phyloP scores from a whole-genome alignment of 2,888 invertebrate genomes.

The Caenorhabditis sp. region DNA sequence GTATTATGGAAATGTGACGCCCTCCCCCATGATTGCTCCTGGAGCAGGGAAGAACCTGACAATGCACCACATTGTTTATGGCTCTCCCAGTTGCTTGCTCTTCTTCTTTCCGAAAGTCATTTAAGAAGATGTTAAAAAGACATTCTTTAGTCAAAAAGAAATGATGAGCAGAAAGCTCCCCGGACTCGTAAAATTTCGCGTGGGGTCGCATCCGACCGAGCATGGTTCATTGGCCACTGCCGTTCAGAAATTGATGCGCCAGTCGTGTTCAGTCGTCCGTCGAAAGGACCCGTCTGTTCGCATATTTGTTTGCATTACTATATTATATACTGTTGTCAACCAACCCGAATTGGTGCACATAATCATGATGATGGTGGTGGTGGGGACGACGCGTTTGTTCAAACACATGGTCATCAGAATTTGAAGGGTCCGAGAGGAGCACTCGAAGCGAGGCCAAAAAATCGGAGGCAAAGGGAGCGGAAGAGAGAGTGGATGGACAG shows the following conservation, averaged over 20 bases:
- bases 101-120: too few relatives aligned
- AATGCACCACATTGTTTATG: slow-evolving; percentile 11
- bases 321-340: slow-evolving; percentile 41
- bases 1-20: slow-evolving; percentile 49
- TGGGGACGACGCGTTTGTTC: slow-evolving; percentile 26
- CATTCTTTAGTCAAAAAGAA: too few relatives aligned
- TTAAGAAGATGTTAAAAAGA: too few relatives aligned
- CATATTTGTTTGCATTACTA: slow-evolving; percentile 56
- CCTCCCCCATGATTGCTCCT: slow-evolving; percentile 24
- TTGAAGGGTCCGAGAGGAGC: slow-evolving; percentile 12
- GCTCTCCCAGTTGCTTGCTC: background rate
- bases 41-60: slow-evolving; percentile 19
- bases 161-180: too few relatives aligned
- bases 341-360: slow-evolving; percentile 40
- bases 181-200: too few relatives aligned
- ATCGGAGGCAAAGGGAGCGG: too few relatives aligned
- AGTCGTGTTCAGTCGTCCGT: slow-evolving; percentile 9
- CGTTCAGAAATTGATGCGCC: slow-evolving; percentile 45
- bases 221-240: slow-evolving; percentile 2
- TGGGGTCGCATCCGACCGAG: too few relatives aligned
- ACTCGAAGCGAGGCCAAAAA: slow-evolving; percentile 20
- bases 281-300: slow-evolving; percentile 32
- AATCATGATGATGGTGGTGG: slow-evolving; percentile 36
- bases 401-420: slow-evolving; percentile 51
- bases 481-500: background rate